Evolutionary conservation across 2,888 invertebrate genomes (phyloP), one percentile per base, ranked within the genome.

Genomic region (Volucella inflata): DNA sequence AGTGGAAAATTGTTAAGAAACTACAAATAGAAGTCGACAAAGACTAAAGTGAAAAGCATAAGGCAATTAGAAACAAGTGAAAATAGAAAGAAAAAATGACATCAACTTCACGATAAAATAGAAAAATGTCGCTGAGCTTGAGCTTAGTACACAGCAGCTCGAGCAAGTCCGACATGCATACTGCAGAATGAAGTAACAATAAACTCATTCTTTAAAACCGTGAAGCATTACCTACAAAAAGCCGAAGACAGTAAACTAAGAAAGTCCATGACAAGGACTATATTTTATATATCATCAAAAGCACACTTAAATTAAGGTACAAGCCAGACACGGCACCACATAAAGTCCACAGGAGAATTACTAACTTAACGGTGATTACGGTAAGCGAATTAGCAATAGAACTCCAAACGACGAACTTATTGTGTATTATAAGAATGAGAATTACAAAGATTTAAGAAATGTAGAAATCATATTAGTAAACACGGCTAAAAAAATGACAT

Each of bases 121-220:
- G 21, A 62, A 12, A 62, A 30, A 62, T n/a, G 38, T 36, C n/a
- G 14, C 57, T 12, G 57, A 36, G 38, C 57, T 48, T 11, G 36
- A 62, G 14, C 62, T 60, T 48, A 44, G 48, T 46, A 62, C 62
- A 9, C 46, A 48, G 48, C 48, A 62, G 36, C 36, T 62, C 14
- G 62, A 62, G 44, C 62, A 62, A 30, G 21, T 62, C 8, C 46
- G 48, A 30, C 14, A 30, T 30, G 36, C 62, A 46, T 48, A 48
- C 30, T 21, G 36, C 30, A 30, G 30, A 30, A 30, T 6, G 30
- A 30, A 30, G 6, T 30, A 30, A 30, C 30, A 30, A 30, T 21
- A 21, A 21, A 21, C 4, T 21, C 2, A 21, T 21, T 21, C 3
- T 2, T 21, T 21, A 2, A 46, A 12, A 36, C 42, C 9, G 21